These are phyloP conservation scores for Lagodon rhomboides DNA, from an alignment of 2,797 vertebrate genomes.

Conservation along the genomic window DNA sequence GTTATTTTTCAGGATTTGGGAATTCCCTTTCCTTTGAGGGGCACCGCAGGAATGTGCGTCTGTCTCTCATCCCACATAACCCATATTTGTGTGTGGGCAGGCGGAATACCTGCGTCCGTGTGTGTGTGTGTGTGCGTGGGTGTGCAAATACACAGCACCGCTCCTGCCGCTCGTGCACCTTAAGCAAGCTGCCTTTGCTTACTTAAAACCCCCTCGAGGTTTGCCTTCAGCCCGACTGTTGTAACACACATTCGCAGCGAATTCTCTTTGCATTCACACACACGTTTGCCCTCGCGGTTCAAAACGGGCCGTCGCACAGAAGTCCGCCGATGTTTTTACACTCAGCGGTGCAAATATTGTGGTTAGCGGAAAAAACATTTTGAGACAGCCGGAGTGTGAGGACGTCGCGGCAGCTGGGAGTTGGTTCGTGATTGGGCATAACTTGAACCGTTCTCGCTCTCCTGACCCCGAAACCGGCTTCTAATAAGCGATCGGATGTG, in stretches of 20 bases:
- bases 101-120: conserved; percentile 59
- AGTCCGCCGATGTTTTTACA: conserved; percentile 75
- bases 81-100: conserved; percentile 74
- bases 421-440: conserved; percentile 71
- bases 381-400: conserved; percentile 55
- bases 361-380: conserved; percentile 74
- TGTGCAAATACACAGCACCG: conserved; percentile 56
- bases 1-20: conserved; percentile 81
- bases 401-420: conserved; percentile 67
- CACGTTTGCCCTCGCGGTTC: conserved; percentile 54
- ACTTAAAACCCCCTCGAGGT: conserved; percentile 70
- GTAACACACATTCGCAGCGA: conserved; percentile 32
- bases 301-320: conserved; percentile 59
- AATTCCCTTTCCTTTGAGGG: conserved; percentile 88
- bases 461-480: conserved; percentile 65
- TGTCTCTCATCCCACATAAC: conserved; percentile 85
- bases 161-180: conserved; percentile 71
- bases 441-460: conserved; percentile 64
- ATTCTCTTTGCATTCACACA: conserved; percentile 49
- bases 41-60: conserved; percentile 90
- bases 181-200: conserved; percentile 76
- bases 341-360: conserved; percentile 75
- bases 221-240: conserved; percentile 50
- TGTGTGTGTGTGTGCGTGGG: conserved; percentile 32
- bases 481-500: conserved; percentile 56